Percentiles rank a stretch among this genome's conserved stretches.
Conservation (phyloP, 53 echinoderm and acorn worm genomes). For the Pentamera pediparva region DNA sequence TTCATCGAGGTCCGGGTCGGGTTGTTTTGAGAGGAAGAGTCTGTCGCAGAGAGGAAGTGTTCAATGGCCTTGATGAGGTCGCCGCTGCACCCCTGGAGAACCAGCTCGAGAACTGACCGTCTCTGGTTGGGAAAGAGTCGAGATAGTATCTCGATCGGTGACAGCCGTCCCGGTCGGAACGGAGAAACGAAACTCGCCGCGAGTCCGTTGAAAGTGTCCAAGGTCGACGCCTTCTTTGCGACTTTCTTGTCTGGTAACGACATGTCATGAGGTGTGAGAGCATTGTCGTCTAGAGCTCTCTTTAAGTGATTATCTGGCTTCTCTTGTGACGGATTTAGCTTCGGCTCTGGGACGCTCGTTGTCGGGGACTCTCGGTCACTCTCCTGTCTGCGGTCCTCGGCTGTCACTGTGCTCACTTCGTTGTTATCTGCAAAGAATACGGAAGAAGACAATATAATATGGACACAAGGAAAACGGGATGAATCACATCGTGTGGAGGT, state of each 20-base stretch:
- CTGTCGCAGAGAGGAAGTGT: conserved; percentile 87
- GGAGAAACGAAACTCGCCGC: conserved; percentile 89
- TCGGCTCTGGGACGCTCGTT: conserved; percentile 59
- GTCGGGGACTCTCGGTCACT: conserved; percentile 71
- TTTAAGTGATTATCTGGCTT: conserved; percentile 20
- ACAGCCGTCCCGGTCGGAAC: conserved; percentile 84
- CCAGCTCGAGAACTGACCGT: conserved; percentile 85
- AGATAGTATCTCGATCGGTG: conserved; percentile 86
- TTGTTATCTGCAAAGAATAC: conserved; percentile 33
- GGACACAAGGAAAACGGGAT: too few relatives aligned
- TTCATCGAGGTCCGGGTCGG: not conserved
- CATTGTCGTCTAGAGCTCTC: not conserved
- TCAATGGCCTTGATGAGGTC: conserved; percentile 97
- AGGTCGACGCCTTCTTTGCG: conserved; percentile 38
- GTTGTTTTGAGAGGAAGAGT: conserved; percentile 21
- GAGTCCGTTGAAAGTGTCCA: conserved; percentile 82
- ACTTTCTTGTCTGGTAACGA: conserved; percentile 35
- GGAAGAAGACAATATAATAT: conserved; percentile 29
- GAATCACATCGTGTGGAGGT: too few relatives aligned
- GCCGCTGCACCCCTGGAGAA: conserved; percentile 94
- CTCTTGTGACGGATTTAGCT: not conserved
- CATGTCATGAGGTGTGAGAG: conserved; percentile 8
- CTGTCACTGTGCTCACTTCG: conserved; percentile 21
- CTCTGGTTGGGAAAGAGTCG: conserved; percentile 88
- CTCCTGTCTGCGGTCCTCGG: conserved; percentile 56